Conservation (phyloP, 2,888 invertebrate genomes). For the Drosophila kokeensis region DNA sequence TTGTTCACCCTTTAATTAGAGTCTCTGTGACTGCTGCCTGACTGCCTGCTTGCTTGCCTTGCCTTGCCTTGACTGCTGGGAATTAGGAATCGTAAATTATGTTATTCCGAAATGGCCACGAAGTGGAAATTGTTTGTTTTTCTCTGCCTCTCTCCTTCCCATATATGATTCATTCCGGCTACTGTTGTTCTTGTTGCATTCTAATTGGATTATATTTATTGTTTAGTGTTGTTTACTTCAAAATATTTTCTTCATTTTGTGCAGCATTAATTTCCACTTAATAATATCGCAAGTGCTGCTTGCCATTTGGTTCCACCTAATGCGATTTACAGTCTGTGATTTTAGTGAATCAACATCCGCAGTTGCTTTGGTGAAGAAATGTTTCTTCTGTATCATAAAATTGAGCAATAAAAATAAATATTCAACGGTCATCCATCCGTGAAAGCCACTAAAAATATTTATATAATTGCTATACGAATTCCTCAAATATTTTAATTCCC, state of each 20-base stretch:
- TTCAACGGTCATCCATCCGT: neutral
- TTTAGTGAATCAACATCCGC: neutral
- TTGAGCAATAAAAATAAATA: neutral
- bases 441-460: neutral
- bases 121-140: slow-evolving; percentile 37
- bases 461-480: neutral
- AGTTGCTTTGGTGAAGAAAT: neutral
- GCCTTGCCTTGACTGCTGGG: slow-evolving; percentile 17
- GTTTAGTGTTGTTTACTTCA: slow-evolving; percentile 25
- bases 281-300: slow-evolving; percentile 4
- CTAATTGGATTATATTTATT: slow-evolving; percentile 43
- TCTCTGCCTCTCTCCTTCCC: neutral
- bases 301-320: slow-evolving; percentile 5
- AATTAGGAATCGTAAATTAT: slow-evolving; percentile 45
- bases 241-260: slow-evolving; percentile 36
- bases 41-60: neutral
- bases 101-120: slow-evolving; percentile 31
- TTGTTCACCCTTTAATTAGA: slow-evolving; percentile 59
- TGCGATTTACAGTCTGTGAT: neutral
- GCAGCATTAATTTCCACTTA: slow-evolving; percentile 44
- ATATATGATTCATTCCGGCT: slow-evolving; percentile 11
- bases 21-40: slow-evolving; percentile 22
- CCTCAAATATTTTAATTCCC: neutral
- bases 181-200: slow-evolving; percentile 51
- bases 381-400: neutral